Evolutionary conservation across 2,113 vertebrate genomes (phyloP), one percentile per base, ranked within the genome.

Genomic region (Ancistrus triradiatus): DNA sequence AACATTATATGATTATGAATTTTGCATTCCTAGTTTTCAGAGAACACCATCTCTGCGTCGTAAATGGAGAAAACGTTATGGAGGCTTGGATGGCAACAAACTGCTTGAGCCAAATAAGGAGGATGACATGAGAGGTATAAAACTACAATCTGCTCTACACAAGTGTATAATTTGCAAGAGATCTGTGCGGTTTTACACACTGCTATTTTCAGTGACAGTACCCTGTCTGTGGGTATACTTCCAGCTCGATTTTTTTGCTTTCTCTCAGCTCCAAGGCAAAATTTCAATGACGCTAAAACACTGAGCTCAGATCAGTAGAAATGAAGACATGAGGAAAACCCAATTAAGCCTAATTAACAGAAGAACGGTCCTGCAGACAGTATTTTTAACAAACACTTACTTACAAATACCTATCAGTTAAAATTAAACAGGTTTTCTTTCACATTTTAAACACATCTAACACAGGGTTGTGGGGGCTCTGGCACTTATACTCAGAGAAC

Each of bases 11-110:
- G n/a, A 48, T 24, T 21, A 2, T 14, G n/a, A 47, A 19, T 33
- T 28, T 48, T 50, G 3, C 13, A 14, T 50, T 37, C 31, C 6
- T 27, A 86, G 84, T 74, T 83, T 86, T 49, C 83, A 85, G 78
- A 85, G 83, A 56, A 86, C 79, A 2, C 80, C 84, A 0, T 85
- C 84, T 33, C 73, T 85, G 42, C 76, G 81, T 52, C 79, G 81
- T 6, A 86, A 86, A 65, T 86, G 83, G 84, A 83, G 82, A 72
- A 86, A 85, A 53, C 79, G 81, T 4, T 85, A 86, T n/a, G 84
- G 83, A n/a, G 84, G 80, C 7, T 63, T 86, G 72, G 83, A 86
- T 19, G 84, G 84, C 1, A 84, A 83, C 72, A 86, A 86, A 62
- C 70, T 86, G 38, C 81, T 86, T 67, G 80, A 86, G 72, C 84